A percentile compares a stretch with the other conserved stretches of the same genome.
phyloP scores from a whole-genome alignment of 2,113 vertebrate genomes.

The Mandrillus leucophaeus region DNA sequence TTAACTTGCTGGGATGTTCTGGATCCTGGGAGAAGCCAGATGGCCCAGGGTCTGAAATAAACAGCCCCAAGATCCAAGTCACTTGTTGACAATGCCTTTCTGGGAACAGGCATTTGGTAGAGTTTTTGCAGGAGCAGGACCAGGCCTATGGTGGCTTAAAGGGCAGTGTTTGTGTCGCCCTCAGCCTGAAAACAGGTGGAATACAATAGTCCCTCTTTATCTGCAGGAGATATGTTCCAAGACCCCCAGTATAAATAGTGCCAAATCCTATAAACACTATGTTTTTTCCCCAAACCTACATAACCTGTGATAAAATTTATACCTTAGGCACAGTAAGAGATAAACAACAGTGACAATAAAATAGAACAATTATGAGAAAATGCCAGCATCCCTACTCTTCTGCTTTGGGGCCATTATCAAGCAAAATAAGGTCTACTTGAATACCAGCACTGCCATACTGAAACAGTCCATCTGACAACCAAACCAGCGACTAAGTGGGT shows the following conservation, averaged over 20 bases:
- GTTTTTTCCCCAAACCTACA: not conserved
- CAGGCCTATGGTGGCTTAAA: not conserved
- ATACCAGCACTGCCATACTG: not conserved
- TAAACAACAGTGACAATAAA: not conserved
- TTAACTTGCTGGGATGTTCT: conserved; percentile 21
- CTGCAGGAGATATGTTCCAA: not conserved
- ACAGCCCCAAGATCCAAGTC: not conserved
- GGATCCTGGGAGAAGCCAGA: conserved; percentile 45
- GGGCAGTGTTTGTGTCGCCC: not conserved
- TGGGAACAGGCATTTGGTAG: not conserved
- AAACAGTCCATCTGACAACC: not conserved
- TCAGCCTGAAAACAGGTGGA: not conserved
- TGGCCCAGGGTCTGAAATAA: conserved; percentile 46
- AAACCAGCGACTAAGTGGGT: not conserved
- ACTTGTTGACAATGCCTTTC: not conserved
- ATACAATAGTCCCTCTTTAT: not conserved
- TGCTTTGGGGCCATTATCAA: not conserved
- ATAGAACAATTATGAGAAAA: not conserved
- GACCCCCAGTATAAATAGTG: not conserved
- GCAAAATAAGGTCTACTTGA: not conserved
- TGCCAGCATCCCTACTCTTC: not conserved
- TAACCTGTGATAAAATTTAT: not conserved
- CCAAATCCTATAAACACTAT: not conserved
- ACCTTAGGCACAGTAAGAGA: not conserved
- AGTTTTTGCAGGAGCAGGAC: not conserved